These are phyloP conservation scores for Diplosoma virens DNA, from an alignment of 23 tunicate species.

Conservation along the genomic window DNA sequence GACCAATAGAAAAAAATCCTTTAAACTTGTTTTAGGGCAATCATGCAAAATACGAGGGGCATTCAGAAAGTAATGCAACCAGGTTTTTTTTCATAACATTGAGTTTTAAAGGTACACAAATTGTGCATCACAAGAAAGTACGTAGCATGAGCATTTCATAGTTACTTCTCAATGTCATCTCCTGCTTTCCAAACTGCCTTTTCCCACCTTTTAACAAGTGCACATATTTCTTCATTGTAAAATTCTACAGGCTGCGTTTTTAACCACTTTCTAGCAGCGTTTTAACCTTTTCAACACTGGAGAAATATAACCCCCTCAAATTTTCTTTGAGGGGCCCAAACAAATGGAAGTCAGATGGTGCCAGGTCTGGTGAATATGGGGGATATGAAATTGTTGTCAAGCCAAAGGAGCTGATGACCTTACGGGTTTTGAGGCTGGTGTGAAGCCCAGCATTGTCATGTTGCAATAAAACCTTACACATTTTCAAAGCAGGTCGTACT, in stretches of 20 bases:
- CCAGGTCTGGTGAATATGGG: conserved; percentile 2
- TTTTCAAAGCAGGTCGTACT: background rate
- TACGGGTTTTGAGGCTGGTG: background rate
- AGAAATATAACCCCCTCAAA: background rate
- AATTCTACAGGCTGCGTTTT: background rate
- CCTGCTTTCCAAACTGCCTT: background rate
- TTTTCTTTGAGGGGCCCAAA: background rate
- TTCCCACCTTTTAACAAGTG: background rate
- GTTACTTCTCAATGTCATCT: background rate
- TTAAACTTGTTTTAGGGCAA: background rate
- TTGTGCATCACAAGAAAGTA: no score
- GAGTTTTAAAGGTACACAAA: background rate
- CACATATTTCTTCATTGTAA: no score
- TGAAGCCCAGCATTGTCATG: background rate
- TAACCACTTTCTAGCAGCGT: background rate
- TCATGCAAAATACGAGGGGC: no score
- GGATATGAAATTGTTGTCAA: background rate
- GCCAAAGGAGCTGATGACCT: background rate
- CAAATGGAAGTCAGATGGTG: conserved; percentile 2
- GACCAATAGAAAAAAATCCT: no score
- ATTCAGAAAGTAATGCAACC: no score
- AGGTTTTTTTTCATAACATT: no score
- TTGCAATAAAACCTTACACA: background rate
- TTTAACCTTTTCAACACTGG: background rate
- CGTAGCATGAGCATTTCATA: background rate